A percentile compares a stretch with the other conserved stretches of the same genome.
Evolutionary conservation across 2,888 invertebrate species (phyloP).

Genomic region (Thecophora atra): DNA sequence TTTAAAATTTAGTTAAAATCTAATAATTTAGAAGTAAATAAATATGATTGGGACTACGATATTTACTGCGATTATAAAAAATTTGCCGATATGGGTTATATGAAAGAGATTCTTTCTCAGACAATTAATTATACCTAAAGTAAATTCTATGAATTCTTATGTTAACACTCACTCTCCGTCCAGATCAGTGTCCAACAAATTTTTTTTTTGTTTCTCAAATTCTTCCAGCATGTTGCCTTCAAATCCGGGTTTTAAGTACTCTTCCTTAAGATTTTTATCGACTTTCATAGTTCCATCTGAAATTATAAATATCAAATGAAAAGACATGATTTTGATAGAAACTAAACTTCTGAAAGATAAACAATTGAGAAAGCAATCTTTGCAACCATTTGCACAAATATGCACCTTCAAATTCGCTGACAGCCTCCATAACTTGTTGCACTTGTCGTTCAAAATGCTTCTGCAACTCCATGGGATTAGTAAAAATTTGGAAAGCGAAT

Average conservation of each 20-base stretch:
- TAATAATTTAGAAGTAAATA: no score
- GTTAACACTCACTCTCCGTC: slow-evolving; percentile 69
- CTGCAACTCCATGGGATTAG: slow-evolving; percentile 71
- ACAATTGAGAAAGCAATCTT: no score
- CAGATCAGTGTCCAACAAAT: slow-evolving; percentile 67
- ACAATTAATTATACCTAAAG: no score
- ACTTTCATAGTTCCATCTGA: slow-evolving; percentile 52
- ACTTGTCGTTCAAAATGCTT: slow-evolving; percentile 72
- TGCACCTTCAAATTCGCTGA: slow-evolving; percentile 64
- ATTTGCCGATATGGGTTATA: neutral
- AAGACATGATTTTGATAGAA: no score
- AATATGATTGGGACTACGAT: no score
- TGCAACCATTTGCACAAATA: neutral
- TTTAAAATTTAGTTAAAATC: no score
- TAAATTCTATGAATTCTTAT: no score
- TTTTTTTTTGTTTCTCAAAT: slow-evolving; percentile 58
- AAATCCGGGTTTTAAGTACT: slow-evolving; percentile 69
- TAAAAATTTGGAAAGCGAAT: slow-evolving; percentile 69
- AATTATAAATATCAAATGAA: slow-evolving; percentile 37
- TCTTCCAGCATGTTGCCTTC: slow-evolving; percentile 60
- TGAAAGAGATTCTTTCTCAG: neutral
- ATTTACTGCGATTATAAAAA: neutral
- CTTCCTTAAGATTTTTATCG: slow-evolving; percentile 66
- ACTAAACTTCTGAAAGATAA: no score
- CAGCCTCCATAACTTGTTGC: slow-evolving; percentile 69